phyloP scores from a whole-genome alignment of 30 jellyfish, hydroid and myxozoan genomes.

The Aurelia sp. region DNA sequence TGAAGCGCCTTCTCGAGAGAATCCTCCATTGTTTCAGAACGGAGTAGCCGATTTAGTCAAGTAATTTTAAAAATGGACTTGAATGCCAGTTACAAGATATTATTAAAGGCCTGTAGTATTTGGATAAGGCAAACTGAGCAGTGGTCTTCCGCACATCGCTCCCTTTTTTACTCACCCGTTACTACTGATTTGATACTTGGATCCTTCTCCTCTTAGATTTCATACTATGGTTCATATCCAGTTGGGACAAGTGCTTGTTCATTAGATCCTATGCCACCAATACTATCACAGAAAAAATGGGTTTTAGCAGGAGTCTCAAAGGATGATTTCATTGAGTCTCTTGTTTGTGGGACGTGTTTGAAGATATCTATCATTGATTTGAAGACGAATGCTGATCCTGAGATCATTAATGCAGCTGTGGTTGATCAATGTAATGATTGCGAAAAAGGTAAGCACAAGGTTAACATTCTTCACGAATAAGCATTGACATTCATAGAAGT shows the following conservation, averaged over 20 bases:
- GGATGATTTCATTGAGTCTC: constrained; percentile 66
- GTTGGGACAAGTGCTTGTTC: constrained; percentile 89
- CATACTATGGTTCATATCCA: constrained; percentile 88
- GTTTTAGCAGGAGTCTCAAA: constrained; percentile 64
- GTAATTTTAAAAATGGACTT: too few relatives aligned
- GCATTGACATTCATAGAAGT: too few relatives aligned
- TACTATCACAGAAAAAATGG: constrained; percentile 72
- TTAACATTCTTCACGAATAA: too few relatives aligned
- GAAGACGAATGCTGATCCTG: constrained; percentile 35
- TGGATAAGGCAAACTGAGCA: too few relatives aligned
- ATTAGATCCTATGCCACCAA: constrained; percentile 92
- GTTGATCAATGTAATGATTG: constrained; percentile 86
- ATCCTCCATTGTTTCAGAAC: too few relatives aligned
- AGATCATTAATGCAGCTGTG: constrained; percentile 62
- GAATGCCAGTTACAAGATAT: too few relatives aligned
- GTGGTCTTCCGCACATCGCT: too few relatives aligned
- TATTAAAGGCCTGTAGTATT: too few relatives aligned
- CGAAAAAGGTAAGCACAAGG: constrained; percentile 50
- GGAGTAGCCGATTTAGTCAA: too few relatives aligned
- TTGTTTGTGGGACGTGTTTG: constrained; percentile 84
- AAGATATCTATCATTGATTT: constrained; percentile 52
- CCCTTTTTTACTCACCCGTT: too few relatives aligned
- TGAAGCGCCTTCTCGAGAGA: too few relatives aligned
- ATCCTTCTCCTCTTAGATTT: constrained; percentile 43
- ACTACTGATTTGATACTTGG: neutral